Base-by-base conservation (phyloP, 2,113 vertebrate species). In the Lonchura striata region DNA sequence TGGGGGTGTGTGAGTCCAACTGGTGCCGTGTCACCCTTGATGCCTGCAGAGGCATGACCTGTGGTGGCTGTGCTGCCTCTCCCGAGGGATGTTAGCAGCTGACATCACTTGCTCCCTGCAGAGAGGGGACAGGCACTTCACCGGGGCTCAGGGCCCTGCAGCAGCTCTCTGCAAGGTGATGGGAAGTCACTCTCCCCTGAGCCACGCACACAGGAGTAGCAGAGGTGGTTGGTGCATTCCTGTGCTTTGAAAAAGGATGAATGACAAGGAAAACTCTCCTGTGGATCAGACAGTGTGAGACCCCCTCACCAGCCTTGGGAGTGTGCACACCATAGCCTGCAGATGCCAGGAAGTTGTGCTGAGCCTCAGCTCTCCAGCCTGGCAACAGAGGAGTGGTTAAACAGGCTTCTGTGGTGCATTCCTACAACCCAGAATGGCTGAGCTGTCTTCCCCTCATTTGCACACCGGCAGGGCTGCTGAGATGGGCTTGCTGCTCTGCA, bases 261-360 rank as follows among this genome's bases (percentile, higher is more conserved):
- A 69, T 2, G 23, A 50, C 59, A 92, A 72, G 54, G 44, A 72
- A 60, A 95, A 30, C 17, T 54, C 72, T 54, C 31, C 65, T 30
- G 65, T 21, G 74, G 54, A 69, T 68, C 33, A 64, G 87, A 44
- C 15, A 2, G 4, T 15, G 30, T 1, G 5, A 44, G 37, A 82
- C 3, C 14, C 21, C 33, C 68, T 23, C 15, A 11, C 10, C 4
- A 21, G 23, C 64, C 42, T 60, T 0, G 0, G 20, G 42, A n/a
- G 39, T 39, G 39, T 0, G 3, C 20, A 41, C 35, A 5, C 15
- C 0, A 0, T 80, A 86, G 68, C 49, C 59, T 44, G 49, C 0
- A 2, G n/a, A 16, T 0, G 22, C n/a, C 63, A 25, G 31, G 19
- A 69, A 61, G 46, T 30, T 42, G 37, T 17, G 74, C 0, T 0